Percentiles rank a stretch among this genome's conserved stretches.
phyloP scores from a whole-genome alignment of 2,888 invertebrate genomes.

The Cantharis rufa region DNA sequence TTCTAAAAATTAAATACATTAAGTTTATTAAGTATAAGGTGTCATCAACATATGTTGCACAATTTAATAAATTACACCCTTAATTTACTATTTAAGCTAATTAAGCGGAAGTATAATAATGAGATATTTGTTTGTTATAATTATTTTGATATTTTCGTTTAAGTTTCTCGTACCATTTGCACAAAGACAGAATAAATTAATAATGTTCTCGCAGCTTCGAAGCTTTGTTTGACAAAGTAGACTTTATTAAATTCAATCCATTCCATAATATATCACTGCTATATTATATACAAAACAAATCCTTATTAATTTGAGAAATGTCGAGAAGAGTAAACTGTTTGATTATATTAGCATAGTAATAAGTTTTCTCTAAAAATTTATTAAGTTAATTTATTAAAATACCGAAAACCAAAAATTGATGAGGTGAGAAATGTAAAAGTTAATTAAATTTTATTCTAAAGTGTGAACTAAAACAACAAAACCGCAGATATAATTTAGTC shows the following conservation, averaged over 20 bases:
- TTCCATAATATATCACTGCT: conserved; percentile 19
- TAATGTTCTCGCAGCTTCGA: conserved; percentile 15
- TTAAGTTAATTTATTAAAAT: background rate
- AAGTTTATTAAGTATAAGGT: background rate
- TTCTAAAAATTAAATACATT: conserved; percentile 58
- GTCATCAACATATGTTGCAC: background rate
- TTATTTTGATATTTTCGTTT: conserved; percentile 20
- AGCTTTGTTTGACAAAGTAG: conserved; percentile 22
- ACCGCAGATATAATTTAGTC: background rate
- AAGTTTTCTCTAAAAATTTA: background rate
- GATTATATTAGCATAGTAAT: background rate
- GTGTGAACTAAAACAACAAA: background rate
- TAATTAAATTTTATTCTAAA: background rate
- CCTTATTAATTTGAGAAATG: conserved; percentile 17
- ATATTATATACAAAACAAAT: conserved; percentile 12
- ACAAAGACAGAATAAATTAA: conserved; percentile 21
- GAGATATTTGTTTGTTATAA: conserved; percentile 11
- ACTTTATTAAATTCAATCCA: conserved; percentile 21
- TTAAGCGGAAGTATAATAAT: background rate
- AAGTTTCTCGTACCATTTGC: conserved; percentile 15
- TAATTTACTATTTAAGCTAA: background rate
- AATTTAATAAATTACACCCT: background rate
- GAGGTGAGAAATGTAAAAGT: background rate
- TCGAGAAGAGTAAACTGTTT: background rate
- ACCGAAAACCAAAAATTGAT: background rate